Percentiles rank a stretch among this genome's conserved stretches.
These are phyloP conservation scores for Ameiurus melas DNA, from an alignment of 2,113 vertebrate species.

Conservation along the genomic window DNA sequence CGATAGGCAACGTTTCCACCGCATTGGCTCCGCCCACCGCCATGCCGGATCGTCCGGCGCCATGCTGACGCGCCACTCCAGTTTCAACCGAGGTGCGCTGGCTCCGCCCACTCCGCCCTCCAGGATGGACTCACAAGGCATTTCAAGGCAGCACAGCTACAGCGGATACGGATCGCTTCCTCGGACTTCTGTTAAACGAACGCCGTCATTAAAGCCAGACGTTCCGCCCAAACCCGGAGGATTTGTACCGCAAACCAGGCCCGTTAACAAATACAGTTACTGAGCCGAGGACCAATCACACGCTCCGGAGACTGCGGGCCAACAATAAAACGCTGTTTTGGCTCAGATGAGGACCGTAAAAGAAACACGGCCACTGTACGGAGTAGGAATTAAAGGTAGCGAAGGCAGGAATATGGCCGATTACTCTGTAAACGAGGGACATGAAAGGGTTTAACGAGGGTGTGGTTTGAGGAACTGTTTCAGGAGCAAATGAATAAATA, in stretches of 20 bases:
- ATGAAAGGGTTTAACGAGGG: neutral
- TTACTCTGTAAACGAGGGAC: constrained; percentile 66
- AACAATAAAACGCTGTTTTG: neutral
- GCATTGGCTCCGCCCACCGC: constrained; percentile 92
- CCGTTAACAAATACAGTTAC: constrained; percentile 97
- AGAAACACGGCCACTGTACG: neutral
- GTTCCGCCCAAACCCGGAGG: constrained; percentile 95
- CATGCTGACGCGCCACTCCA: constrained; percentile 91
- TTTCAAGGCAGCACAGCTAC: constrained; percentile 91
- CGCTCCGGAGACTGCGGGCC: neutral
- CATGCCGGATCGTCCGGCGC: constrained; percentile 90
- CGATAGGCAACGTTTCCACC: constrained; percentile 90
- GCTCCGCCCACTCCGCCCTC: constrained; percentile 84
- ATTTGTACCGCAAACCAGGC: constrained; percentile 90
- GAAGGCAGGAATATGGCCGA: neutral
- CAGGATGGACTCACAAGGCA: constrained; percentile 92
- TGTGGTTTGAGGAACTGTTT: neutral
- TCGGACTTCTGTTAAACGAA: constrained; percentile 92
- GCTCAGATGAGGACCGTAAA: neutral
- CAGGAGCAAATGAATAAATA: neutral
- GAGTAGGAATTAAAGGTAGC: neutral
- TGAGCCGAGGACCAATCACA: constrained; percentile 58
- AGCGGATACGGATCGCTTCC: constrained; percentile 93
- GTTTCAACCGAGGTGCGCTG: constrained; percentile 89
- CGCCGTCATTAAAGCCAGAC: constrained; percentile 93